Base-by-base conservation (phyloP, 2,113 vertebrate genomes). In the Aleadryas rufinucha region DNA sequence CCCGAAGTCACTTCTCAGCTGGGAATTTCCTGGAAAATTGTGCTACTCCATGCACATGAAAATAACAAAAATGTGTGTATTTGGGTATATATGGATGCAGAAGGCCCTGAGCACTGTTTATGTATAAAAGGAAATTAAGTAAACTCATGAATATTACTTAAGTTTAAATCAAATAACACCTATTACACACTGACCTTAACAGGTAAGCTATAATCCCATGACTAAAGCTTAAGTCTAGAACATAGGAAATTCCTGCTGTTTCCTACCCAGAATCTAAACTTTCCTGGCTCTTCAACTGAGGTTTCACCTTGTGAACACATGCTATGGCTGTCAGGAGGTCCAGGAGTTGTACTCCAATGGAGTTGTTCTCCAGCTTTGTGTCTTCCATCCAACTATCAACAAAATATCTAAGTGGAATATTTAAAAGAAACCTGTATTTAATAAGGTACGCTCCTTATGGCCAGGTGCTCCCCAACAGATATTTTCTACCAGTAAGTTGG, bases 21-120 rank as follows among this genome's bases (percentile, higher is more conserved):
- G 88, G 83, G 79, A 93, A 93, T 90, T 92, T 92, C 90, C 95
- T 90, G 66, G 64, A 91, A 95, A 92, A 86, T 17, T 53, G 4
- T 37, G 56, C 37, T 84, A 80, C n/a, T 80, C 59, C 37, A 68
- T n/a, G 26, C 28, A 68, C n/a, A 74, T 37, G 45, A 71, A 96
- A 90, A 94, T 71, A 92, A 65, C 30, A 83, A 74, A 90, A 91
- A 72, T 2, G 0, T 54, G 37, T 76, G 9, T 44, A 37, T 74
- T 63, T 56, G 47, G 41, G 17, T 47, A 52, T 14, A 33, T 9
- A 39, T 1, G 10, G 64, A 80, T 83, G 59, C 59, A 86, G 69
- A 86, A 20, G 33, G n/a, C 50, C 53, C 64, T 78, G 42, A 90
- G 37, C 7, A 20, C 19, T 64, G 7, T 60, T 76, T 41, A 61